Conservation (phyloP, 2,797 vertebrate species). For the Hyperoplus immaculatus region DNA sequence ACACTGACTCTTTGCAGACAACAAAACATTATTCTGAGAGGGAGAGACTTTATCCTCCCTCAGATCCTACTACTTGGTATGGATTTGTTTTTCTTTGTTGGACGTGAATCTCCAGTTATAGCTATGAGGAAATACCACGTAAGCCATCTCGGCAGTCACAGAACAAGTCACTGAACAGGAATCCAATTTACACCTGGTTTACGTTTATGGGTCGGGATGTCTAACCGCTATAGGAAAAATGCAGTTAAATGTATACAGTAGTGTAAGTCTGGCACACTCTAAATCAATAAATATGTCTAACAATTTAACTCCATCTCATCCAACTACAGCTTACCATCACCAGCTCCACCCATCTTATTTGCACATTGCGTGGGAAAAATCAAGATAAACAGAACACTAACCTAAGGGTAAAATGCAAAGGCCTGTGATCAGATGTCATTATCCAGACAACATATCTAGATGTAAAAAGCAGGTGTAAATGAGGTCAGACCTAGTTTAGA, state of each 20-base stretch:
- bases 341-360: constrained; percentile 8
- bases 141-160: background rate
- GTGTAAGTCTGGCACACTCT: too few species aligned
- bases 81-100: background rate
- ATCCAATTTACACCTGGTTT: background rate
- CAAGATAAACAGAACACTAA: constrained; percentile 17
- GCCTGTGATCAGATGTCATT: constrained; percentile 9
- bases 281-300: too few species aligned
- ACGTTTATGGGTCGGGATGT: too few species aligned
- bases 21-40: constrained; percentile 3
- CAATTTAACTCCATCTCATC: too few species aligned
- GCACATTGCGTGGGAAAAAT: background rate
- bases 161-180: background rate
- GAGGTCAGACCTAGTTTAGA: constrained; percentile 31
- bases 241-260: background rate
- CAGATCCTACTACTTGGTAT: background rate
- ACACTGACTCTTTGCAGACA: constrained; percentile 6
- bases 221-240: too few species aligned
- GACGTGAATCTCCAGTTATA: background rate
- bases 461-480: constrained; percentile 23
- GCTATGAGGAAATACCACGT: background rate
- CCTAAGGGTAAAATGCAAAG: constrained; percentile 6
- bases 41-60: constrained; percentile 1
- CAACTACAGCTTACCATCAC: constrained; percentile 3
- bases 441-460: constrained; percentile 23